These are phyloP conservation scores for Pagetopsis macropterus DNA, from an alignment of 2,797 vertebrate species.

Conservation along the genomic window DNA sequence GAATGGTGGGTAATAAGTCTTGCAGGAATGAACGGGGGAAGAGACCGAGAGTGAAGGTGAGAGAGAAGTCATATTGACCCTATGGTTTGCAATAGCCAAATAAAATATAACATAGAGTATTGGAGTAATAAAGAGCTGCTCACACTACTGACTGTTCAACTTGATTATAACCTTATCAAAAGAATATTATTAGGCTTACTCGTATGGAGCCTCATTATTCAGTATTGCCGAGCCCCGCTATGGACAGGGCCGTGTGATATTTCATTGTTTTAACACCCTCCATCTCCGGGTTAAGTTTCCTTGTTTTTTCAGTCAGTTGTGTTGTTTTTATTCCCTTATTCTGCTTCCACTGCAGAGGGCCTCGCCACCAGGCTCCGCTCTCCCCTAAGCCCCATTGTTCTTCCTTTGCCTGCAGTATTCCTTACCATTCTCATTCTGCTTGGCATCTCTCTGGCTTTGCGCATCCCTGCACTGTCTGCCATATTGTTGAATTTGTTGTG, in stretches of 20 bases:
- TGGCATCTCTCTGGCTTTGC: constrained; percentile 61
- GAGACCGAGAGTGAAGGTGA: constrained; percentile 43
- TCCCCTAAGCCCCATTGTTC: constrained; percentile 67
- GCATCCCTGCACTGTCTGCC: constrained; percentile 52
- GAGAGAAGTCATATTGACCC: constrained; percentile 38
- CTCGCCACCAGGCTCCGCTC: constrained; percentile 65
- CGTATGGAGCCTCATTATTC: constrained; percentile 62
- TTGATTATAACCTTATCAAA: constrained; percentile 64
- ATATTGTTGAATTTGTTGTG: too few species aligned
- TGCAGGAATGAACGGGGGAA: constrained; percentile 46
- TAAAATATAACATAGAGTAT: constrained; percentile 55
- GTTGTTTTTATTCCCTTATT: constrained; percentile 66
- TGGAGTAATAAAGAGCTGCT: constrained; percentile 33
- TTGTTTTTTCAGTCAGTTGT: constrained; percentile 64
- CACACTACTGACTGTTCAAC: constrained; percentile 36
- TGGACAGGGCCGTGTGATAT: constrained; percentile 51
- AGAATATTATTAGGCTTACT: constrained; percentile 55
- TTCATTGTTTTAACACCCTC: constrained; percentile 68
- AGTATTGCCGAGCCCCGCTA: constrained; percentile 50
- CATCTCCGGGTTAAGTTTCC: constrained; percentile 66
- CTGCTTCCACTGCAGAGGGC: constrained; percentile 57
- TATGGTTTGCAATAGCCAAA: constrained; percentile 50
- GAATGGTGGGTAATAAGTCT: constrained; percentile 60
- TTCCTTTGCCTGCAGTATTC: constrained; percentile 66
- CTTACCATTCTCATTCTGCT: constrained; percentile 71